Evolutionary conservation across 2,113 vertebrate genomes (phyloP), one percentile per base, ranked within the genome.

Genomic region (Podiceps cristatus): DNA sequence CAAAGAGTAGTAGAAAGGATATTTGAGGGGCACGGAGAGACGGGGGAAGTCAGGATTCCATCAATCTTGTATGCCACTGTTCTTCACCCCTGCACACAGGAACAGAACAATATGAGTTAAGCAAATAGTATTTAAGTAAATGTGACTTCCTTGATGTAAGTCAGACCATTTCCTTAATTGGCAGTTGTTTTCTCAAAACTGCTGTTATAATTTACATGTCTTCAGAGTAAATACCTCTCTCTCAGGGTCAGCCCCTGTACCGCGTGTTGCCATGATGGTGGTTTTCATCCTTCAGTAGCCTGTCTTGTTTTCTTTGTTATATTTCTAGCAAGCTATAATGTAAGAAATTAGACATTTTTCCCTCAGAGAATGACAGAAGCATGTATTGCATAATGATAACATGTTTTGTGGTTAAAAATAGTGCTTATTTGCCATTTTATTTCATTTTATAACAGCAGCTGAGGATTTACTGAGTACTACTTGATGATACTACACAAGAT

Each of bases 1-100:
- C 35, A 68, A 92, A 88, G 42, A 80, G 52, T 60, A 52, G 33
- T n/a, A 87, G 40, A 92, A 91, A 44, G 5, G 12, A 10, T 37
- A 7, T 12, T 44, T 9, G 20, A 1, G 8, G 0, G 2, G 24
- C 4, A 10, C 3, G 4, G 22, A 1, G 8, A 0, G 2, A 20
- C 4, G 10, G 4, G 5, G 22, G 6, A 44, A 74, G 27, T n/a
- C 10, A 52, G 49, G 24, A 59, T 85, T 96, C 80, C 13, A 25
- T 95, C 63, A 24, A 1, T 86, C 15, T 69, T 35, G 3, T 53
- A 7, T 69, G 23, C 29, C 5, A 4, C 28, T 44, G 8, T 63
- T 82, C 25, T 79, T 27, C 11, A 37, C 4, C 20, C 20, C 29
- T 74, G 20, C 20, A 33, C 3, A 9, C 10, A 45, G 9, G 45